Conservation (phyloP, 2,888 invertebrate species). For the Bellardia bayeri region DNA sequence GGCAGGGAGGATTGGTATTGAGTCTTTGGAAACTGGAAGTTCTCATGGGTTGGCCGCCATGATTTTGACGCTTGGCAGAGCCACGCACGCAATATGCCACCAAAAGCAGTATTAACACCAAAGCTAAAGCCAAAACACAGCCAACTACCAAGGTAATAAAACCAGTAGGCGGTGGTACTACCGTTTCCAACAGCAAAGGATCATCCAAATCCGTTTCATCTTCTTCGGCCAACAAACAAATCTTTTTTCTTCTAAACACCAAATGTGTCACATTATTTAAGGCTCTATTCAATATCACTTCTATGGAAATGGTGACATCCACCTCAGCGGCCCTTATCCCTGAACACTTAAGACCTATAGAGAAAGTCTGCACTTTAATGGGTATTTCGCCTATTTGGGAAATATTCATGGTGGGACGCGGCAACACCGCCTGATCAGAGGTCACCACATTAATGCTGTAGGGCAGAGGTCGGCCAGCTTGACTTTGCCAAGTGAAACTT, state of each 20-base stretch:
- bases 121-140: slow-evolving; percentile 81
- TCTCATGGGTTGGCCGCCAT: slow-evolving; percentile 83
- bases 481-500: slow-evolving; percentile 96
- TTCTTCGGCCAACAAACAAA: slow-evolving; percentile 87
- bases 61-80: slow-evolving; percentile 82
- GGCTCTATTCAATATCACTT: slow-evolving; percentile 89
- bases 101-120: slow-evolving; percentile 81
- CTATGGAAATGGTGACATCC: slow-evolving; percentile 92
- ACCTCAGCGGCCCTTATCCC: slow-evolving; percentile 93
- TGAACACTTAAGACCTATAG: slow-evolving; percentile 92
- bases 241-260: slow-evolving; percentile 92
- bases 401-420: slow-evolving; percentile 92
- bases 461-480: slow-evolving; percentile 91
- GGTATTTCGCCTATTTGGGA: slow-evolving; percentile 93
- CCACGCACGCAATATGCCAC: slow-evolving; percentile 83
- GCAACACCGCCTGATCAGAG: slow-evolving; percentile 90
- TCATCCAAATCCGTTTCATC: slow-evolving; percentile 81
- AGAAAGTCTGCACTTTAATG: slow-evolving; percentile 90
- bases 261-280: slow-evolving; percentile 89
- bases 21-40: slow-evolving; percentile 84
- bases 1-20: slow-evolving; percentile 81
- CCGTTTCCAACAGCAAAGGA: slow-evolving; percentile 81
- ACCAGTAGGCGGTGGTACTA: slow-evolving; percentile 82
- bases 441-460: slow-evolving; percentile 92
- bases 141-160: slow-evolving; percentile 83